phyloP scores from a whole-genome alignment of 2,797 vertebrate species.

The Brotula barbata region DNA sequence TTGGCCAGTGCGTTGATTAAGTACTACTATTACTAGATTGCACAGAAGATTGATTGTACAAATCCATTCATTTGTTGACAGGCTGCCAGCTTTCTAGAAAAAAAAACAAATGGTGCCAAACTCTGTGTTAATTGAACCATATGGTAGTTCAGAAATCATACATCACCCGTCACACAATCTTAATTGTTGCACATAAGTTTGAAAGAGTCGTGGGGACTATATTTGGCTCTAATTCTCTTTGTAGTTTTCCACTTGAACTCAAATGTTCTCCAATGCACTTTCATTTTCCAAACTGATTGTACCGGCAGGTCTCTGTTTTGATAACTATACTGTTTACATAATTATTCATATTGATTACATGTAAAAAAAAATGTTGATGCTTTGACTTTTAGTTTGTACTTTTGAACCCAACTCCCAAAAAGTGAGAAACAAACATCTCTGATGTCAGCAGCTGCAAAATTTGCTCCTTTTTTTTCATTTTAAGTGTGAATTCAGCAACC shows the following conservation, averaged over 20 bases:
- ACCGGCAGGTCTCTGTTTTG: constrained; percentile 30
- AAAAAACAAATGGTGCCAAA: constrained; percentile 29
- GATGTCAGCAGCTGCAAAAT: constrained; percentile 13
- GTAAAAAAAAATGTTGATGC: constrained; percentile 16
- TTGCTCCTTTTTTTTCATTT: no score
- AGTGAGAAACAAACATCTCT: constrained; percentile 21
- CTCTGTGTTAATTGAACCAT: constrained; percentile 42
- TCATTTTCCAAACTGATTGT: constrained; percentile 20
- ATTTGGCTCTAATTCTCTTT: constrained; percentile 4
- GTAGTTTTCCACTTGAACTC: constrained; percentile 10
- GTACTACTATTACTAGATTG: constrained; percentile 47
- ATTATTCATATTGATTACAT: constrained; percentile 33
- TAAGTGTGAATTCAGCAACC: no score
- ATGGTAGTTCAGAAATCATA: constrained; percentile 37
- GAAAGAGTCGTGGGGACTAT: constrained; percentile 15
- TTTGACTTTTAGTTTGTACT: constrained; percentile 37
- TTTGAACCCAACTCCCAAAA: constrained; percentile 29
- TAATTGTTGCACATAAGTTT: constrained; percentile 9
- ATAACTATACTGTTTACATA: constrained; percentile 29
- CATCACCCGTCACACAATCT: constrained; percentile 24
- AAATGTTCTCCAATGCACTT: constrained; percentile 34
- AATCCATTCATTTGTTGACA: constrained; percentile 34
- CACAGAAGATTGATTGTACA: constrained; percentile 39
- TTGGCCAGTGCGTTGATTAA: constrained; percentile 33
- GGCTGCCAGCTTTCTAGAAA: constrained; percentile 29